These are phyloP conservation scores for Pyrgus malvae DNA, from an alignment of 2,888 invertebrate species.

Conservation along the genomic window DNA sequence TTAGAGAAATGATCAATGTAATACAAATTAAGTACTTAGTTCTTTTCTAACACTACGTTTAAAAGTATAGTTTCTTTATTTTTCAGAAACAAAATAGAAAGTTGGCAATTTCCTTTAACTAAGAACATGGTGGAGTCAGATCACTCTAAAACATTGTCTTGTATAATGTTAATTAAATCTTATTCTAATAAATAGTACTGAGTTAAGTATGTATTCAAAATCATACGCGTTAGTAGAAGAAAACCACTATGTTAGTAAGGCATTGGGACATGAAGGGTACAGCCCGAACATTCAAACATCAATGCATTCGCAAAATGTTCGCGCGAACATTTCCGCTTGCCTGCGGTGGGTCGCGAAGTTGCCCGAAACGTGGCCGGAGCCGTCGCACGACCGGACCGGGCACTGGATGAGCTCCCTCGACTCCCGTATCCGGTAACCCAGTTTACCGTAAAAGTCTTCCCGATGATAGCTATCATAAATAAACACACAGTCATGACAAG, in stretches of 20 bases:
- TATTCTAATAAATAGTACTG: no score
- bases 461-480: conserved; percentile 65
- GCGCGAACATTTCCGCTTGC: conserved; percentile 79
- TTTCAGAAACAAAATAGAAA: no score
- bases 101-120: no score
- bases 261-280: conserved; percentile 6
- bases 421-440: conserved; percentile 83
- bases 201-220: neutral
- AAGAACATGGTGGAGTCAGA: no score
- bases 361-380: conserved; percentile 93
- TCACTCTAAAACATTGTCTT: no score
- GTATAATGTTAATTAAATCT: neutral
- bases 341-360: conserved; percentile 95
- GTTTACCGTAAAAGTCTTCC: conserved; percentile 68
- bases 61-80: no score
- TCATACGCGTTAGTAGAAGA: conserved; percentile 13
- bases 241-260: conserved; percentile 22
- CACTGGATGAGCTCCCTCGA: conserved; percentile 90
- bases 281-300: conserved; percentile 20
- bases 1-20: no score
- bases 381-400: conserved; percentile 91
- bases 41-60: no score
- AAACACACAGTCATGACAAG: conserved; percentile 30
- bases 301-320: conserved; percentile 45
- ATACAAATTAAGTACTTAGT: no score